Percentiles rank a stretch among this genome's conserved stretches.
These are phyloP conservation scores for Phycodurus eques DNA, from an alignment of 2,113 vertebrate genomes.

Conservation along the genomic window DNA sequence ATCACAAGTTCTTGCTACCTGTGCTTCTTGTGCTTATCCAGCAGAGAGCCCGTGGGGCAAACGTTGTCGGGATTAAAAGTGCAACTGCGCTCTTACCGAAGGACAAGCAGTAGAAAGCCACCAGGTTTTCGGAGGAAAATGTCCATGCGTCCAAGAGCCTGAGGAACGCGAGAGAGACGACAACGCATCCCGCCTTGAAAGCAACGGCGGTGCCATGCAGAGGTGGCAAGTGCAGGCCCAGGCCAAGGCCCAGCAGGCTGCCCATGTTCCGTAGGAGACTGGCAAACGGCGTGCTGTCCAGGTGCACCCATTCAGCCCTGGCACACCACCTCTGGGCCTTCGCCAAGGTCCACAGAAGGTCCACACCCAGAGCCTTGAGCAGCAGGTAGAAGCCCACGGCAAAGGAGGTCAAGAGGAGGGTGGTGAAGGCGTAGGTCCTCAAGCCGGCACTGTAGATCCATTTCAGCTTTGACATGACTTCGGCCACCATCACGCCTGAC, in stretches of 20 bases:
- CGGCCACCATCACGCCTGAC: constrained; percentile 86
- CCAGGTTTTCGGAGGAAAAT: constrained; percentile 76
- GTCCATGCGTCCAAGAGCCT: constrained; percentile 82
- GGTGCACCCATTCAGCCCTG: constrained; percentile 82
- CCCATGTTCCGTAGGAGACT: constrained; percentile 88
- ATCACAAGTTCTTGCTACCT: constrained; percentile 51
- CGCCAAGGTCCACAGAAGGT: constrained; percentile 87
- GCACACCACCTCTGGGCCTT: constrained; percentile 82
- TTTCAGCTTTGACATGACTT: constrained; percentile 72
- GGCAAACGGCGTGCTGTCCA: constrained; percentile 86
- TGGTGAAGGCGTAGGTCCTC: constrained; percentile 73
- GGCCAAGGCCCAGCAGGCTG: constrained; percentile 83
- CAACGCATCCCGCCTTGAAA: constrained; percentile 73
- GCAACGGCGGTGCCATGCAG: constrained; percentile 65
- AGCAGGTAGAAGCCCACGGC: constrained; percentile 86
- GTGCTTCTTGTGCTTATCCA: constrained; percentile 25
- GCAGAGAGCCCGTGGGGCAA: constrained; percentile 56
- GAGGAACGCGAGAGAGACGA: constrained; percentile 75
- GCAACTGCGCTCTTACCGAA: constrained; percentile 83
- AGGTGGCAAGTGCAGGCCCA: constrained; percentile 81
- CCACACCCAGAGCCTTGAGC: constrained; percentile 77
- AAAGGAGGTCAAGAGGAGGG: constrained; percentile 80
- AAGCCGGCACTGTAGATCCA: constrained; percentile 80
- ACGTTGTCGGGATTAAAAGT: constrained; percentile 74
- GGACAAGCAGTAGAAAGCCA: constrained; percentile 84